These are phyloP conservation scores for Malurus elegans DNA, from an alignment of 2,113 vertebrate species.

Conservation along the genomic window DNA sequence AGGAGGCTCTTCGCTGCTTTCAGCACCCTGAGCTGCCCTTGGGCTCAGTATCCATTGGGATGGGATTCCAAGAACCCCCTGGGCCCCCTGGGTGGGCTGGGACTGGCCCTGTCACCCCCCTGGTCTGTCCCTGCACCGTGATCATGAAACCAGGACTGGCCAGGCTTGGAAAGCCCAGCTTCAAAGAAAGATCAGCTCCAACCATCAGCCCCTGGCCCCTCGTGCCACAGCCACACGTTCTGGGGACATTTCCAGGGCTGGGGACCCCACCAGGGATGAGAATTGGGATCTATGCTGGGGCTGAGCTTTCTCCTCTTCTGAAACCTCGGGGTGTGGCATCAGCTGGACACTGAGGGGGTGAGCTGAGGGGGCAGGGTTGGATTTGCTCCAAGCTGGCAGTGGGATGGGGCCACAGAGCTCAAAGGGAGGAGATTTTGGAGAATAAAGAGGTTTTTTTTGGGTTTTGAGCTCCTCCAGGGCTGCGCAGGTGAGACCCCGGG, in stretches of 20 bases:
- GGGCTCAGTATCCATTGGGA: neutral
- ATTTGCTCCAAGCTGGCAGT: neutral
- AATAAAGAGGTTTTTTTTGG: neutral
- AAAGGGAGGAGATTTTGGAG: neutral
- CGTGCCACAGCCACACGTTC: accelerated
- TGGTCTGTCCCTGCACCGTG: neutral
- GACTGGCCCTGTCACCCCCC: no score
- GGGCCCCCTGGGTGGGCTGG: neutral
- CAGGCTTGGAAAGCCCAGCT: neutral
- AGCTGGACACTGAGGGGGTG: neutral
- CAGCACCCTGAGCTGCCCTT: neutral
- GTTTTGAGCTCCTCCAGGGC: neutral
- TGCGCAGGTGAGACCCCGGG: neutral
- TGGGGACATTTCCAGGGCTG: neutral
- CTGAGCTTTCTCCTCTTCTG: neutral
- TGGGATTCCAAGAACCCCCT: neutral
- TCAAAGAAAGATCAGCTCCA: neutral
- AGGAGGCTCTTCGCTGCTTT: neutral
- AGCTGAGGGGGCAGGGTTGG: neutral
- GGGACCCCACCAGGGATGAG: neutral
- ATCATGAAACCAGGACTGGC: neutral
- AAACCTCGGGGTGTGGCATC: neutral
- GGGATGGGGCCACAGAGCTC: neutral
- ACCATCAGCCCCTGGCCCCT: neutral
- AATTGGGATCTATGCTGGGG: neutral